Base-by-base conservation (phyloP, 2,888 invertebrate genomes). In the Portevinia maculata region DNA sequence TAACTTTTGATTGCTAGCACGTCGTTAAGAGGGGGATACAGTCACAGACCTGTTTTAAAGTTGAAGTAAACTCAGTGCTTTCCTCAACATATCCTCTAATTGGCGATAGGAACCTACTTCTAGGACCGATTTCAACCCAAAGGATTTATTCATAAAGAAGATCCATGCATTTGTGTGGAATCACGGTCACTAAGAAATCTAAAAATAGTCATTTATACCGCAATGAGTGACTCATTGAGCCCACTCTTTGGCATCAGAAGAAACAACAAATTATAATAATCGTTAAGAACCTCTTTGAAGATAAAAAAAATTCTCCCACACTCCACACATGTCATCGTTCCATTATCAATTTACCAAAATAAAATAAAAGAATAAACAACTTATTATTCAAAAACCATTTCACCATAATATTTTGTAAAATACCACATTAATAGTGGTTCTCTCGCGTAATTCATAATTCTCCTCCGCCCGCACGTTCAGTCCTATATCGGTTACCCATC, bases 391-490 rank as follows among this genome's bases (percentile, higher is more conserved):
- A 83, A 83, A 78, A 67, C 53, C 83, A 83, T 83, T 83, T 78
- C 71, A 78, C 78, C 60, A 83, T 89, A 89, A 89, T 88, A 88
- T 87, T 88, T 87, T 89, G 88, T 88, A 88, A 87, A 88, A 88
- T 88, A 86, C 88, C 88, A 87, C 87, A 89, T 89, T 88, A 89
- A 89, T 88, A 87, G 83, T 69, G 83, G 73, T 83, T 83, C 83
- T 83, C 83, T 83, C 83, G 83, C 83, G 83, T 83, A 83, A 83
- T 78, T 83, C 73, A 55, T 67, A 76, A 32, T 37, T 55, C 37
- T 15, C 64, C 37, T 28, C 21, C 34, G 67, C 41, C 34, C 34
- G 5, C 41, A 24, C 4, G 50, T 32, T 15, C 19, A 6, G 8
- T 13, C 8, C 32, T 24, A 44, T 24, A 41, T 67, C 37, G 64